Evolutionary conservation across 2,888 invertebrate species (phyloP).

Genomic region (Serripes groenlandicus): DNA sequence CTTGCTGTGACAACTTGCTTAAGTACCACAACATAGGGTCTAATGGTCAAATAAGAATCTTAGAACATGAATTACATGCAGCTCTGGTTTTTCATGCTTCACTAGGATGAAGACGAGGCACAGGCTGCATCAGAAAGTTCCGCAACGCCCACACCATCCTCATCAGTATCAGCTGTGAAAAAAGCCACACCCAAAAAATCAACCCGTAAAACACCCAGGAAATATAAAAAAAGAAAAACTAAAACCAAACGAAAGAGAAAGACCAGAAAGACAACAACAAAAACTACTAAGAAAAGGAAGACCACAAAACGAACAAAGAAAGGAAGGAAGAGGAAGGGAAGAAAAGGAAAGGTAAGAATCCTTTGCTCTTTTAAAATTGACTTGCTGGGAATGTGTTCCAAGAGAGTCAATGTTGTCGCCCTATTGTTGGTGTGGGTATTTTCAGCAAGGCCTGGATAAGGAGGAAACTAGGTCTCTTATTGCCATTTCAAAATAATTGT

Average conservation of each 20-base stretch:
- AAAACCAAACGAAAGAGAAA: constrained; percentile 61
- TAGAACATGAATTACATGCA: no score
- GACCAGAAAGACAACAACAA: constrained; percentile 60
- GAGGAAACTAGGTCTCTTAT: no score
- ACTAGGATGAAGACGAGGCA: constrained; percentile 36
- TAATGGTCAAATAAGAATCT: no score
- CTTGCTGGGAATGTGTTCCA: no score
- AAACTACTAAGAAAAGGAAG: constrained; percentile 43
- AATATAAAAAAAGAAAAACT: constrained; percentile 62
- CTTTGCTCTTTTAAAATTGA: background rate
- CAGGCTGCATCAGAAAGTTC: constrained; percentile 47
- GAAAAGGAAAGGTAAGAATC: constrained; percentile 42
- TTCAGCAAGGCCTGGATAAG: no score
- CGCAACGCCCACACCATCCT: constrained; percentile 52
- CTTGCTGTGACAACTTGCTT: no score
- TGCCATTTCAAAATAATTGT: no score
- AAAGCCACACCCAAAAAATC: constrained; percentile 53
- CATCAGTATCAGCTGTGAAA: constrained; percentile 52
- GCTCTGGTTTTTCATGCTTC: background rate
- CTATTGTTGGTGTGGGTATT: no score
- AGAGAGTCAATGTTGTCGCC: no score
- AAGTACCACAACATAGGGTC: no score
- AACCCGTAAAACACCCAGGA: constrained; percentile 55
- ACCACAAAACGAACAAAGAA: constrained; percentile 47
- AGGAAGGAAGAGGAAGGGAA: constrained; percentile 36